Evolutionary conservation across 2,888 invertebrate genomes (phyloP).

Genomic region (Drosophila niveifrons): DNA sequence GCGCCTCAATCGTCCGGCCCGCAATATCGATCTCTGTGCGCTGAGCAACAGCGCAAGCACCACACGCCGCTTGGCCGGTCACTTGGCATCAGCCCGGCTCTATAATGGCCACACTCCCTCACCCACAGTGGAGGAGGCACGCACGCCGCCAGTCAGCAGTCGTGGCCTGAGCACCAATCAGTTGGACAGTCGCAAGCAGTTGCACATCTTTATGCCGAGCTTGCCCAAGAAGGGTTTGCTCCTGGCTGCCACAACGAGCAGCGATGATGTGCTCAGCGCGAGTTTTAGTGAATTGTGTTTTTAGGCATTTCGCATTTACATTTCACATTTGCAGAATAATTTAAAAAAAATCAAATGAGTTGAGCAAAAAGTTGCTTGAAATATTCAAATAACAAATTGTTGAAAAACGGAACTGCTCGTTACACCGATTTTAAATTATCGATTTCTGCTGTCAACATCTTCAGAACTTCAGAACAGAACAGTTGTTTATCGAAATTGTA

Average conservation of each 20-base stretch:
- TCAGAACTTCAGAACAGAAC: too few relatives aligned
- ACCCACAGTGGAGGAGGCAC: slow-evolving; percentile 39
- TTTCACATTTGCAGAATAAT: not conserved
- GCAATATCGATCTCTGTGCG: slow-evolving; percentile 83
- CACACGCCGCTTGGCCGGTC: slow-evolving; percentile 75
- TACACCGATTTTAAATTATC: not conserved
- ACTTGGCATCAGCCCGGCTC: slow-evolving; percentile 79
- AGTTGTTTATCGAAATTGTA: too few relatives aligned
- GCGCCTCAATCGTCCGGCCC: slow-evolving; percentile 82
- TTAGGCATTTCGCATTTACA: slow-evolving; percentile 26
- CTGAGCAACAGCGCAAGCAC: slow-evolving; percentile 74
- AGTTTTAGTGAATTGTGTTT: slow-evolving; percentile 79
- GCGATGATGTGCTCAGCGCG: slow-evolving; percentile 78
- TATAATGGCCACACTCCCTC: slow-evolving; percentile 64
- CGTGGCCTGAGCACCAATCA: slow-evolving; percentile 43
- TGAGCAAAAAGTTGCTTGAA: not conserved
- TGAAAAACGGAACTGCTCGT: too few relatives aligned
- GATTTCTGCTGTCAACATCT: not conserved
- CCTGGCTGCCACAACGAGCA: slow-evolving; percentile 20
- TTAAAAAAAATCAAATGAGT: too few relatives aligned
- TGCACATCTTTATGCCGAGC: slow-evolving; percentile 91
- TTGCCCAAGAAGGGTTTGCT: slow-evolving; percentile 86
- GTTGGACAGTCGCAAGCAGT: slow-evolving; percentile 87
- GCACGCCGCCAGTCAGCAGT: slow-evolving; percentile 69
- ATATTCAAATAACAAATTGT: not conserved